Conservation (phyloP, 2,888 invertebrate genomes). For the Cotesia congregata region DNA sequence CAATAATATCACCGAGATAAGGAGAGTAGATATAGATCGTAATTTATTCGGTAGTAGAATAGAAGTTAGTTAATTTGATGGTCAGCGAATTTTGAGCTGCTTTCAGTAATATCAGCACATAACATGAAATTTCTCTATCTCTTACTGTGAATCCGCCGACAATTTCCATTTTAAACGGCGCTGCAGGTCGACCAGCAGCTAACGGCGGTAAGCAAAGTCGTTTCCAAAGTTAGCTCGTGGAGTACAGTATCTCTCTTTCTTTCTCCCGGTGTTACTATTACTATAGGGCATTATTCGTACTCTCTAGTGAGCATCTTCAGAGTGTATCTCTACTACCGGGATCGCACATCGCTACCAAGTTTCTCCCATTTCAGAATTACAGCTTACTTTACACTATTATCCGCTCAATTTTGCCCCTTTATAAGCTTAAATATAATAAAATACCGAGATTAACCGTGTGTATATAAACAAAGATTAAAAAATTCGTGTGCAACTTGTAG, state of each 20-base stretch:
- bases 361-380: slow-evolving; percentile 28
- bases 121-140: slow-evolving; percentile 29
- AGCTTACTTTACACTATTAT: not conserved
- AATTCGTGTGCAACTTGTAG: slow-evolving; percentile 23
- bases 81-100: slow-evolving; percentile 27
- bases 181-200: slow-evolving; percentile 30
- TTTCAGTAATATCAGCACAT: slow-evolving; percentile 18
- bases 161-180: slow-evolving; percentile 42
- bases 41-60: slow-evolving; percentile 14
- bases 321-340: not conserved
- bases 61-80: slow-evolving; percentile 15
- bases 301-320: slow-evolving; percentile 24
- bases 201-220: slow-evolving; percentile 41
- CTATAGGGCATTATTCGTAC: slow-evolving; percentile 21
- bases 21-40: not conserved
- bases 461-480: not conserved
- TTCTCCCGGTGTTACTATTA: not conserved
- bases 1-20: not conserved
- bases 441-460: not conserved
- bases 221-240: slow-evolving; percentile 41
- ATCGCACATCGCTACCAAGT: slow-evolving; percentile 6
- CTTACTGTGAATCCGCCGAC: slow-evolving; percentile 26
- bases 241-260: not conserved
- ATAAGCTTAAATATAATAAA: not conserved
- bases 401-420: slow-evolving; percentile 13